Percentiles rank a stretch among this genome's conserved stretches.
Evolutionary conservation across 2,797 vertebrate species (phyloP).

Genomic region (Cossypha heuglini): DNA sequence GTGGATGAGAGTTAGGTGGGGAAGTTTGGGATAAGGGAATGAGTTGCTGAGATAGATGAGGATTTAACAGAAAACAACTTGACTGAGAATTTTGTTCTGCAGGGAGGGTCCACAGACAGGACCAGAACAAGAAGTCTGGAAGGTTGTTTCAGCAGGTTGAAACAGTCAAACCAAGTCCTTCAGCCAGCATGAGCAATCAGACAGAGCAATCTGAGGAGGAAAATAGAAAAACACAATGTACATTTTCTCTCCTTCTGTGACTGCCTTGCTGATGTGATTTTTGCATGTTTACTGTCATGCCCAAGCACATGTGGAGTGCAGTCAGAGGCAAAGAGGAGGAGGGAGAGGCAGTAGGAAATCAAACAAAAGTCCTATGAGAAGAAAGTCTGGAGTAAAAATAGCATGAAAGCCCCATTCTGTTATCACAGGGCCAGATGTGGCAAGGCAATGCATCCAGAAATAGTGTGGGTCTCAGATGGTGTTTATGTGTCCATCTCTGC

Average conservation of each 20-base stretch:
- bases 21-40: not conserved
- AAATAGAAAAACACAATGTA: not conserved
- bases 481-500: not conserved
- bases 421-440: not conserved
- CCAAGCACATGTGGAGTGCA: not conserved
- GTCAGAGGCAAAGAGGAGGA: not conserved
- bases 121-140: not conserved
- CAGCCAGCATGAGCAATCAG: not conserved
- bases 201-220: not conserved
- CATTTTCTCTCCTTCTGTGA: not conserved
- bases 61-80: not conserved
- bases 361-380: not conserved
- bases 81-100: not conserved
- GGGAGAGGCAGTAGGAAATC: not conserved
- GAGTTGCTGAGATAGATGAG: not conserved
- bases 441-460: not conserved
- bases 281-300: not conserved
- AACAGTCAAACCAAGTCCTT: not conserved
- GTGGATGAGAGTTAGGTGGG: not conserved
- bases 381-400: constrained; percentile 41
- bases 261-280: not conserved
- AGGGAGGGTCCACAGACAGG: not conserved
- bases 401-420: constrained; percentile 11
- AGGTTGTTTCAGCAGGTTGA: not conserved
- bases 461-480: not conserved